These are phyloP conservation scores for Sinocyclocheilus maitianheensis DNA, from an alignment of 2,113 vertebrate genomes.

Conservation along the genomic window DNA sequence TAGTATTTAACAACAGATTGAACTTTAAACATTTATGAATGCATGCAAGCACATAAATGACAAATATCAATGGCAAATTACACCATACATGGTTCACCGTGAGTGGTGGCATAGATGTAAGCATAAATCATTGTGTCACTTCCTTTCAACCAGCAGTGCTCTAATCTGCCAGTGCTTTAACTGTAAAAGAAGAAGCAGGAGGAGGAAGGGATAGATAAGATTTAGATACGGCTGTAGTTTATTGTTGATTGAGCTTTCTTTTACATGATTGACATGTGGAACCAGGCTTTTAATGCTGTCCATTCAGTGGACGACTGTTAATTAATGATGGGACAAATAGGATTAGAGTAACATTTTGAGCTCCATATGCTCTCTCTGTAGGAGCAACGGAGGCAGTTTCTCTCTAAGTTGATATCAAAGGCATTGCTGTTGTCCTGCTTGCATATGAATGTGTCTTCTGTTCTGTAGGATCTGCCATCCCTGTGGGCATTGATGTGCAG, in stretches of 20 bases:
- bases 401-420: slow-evolving; percentile 22
- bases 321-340: slow-evolving; percentile 28
- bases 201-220: background rate
- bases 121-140: no score
- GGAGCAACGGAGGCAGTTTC: background rate
- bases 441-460: slow-evolving; percentile 34
- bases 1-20: no score
- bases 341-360: slow-evolving; percentile 33
- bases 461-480: slow-evolving; percentile 81
- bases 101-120: no score
- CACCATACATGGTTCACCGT: no score
- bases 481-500: slow-evolving; percentile 89
- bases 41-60: no score
- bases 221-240: background rate
- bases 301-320: slow-evolving; percentile 8
- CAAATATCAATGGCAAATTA: no score
- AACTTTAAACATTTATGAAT: no score
- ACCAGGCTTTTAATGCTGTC: background rate
- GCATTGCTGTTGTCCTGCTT: slow-evolving; percentile 32
- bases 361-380: slow-evolving; percentile 16
- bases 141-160: no score
- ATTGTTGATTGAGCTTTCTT: background rate
- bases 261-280: background rate
- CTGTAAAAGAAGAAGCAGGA: background rate
- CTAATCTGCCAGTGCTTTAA: background rate